Evolutionary conservation across 2,888 invertebrate genomes (phyloP), one percentile per base, ranked within the genome.

Genomic region (Callosobruchus maculatus): DNA sequence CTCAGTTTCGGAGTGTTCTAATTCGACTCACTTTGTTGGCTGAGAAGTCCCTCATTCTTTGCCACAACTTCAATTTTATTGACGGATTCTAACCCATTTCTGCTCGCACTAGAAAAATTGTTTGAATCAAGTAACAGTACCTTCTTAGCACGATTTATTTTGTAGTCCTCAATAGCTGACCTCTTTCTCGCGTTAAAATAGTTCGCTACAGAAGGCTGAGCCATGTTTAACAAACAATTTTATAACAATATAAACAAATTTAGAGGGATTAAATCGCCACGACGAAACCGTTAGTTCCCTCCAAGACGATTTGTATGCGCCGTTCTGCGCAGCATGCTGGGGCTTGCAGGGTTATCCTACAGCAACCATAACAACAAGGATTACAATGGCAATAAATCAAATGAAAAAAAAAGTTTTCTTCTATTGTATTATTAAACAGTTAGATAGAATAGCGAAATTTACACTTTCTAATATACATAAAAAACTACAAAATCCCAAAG

Each of bases 101-200:
- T 71, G 69, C 67, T 31, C 22, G 77, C 70, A 71, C 75, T 70
- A 20, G 73, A 71, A 70, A 73, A 71, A 69, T 76, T 74, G 76
- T 76, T 76, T 72, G 78, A 77, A 77, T 88, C 88, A 70, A 87
- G 81, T 74, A 87, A 74, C 74, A 87, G 81, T 70, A 90, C 88
- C 86, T 91, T 91, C 84, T 85, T 90, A 84, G 86, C 84, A 84
- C 87, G 85, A 80, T 80, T 82, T 78, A 84, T 77, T 77, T 88
- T 87, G 73, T 88, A 83, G 83, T 94, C 94, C 72, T 94, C 94
- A 9, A 88, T 85, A n/a, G 92, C 93, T 75, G 91, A 89, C 81
- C 95, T 90, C 88, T 95, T 95, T 83, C 94, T 90, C 82, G 92
- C 92, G 85, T 90, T 92, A 85, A 94, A 95, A 89, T 90, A 95